Evolutionary conservation across 2,888 invertebrate species (phyloP).

Genomic region (Acronicta psi): DNA sequence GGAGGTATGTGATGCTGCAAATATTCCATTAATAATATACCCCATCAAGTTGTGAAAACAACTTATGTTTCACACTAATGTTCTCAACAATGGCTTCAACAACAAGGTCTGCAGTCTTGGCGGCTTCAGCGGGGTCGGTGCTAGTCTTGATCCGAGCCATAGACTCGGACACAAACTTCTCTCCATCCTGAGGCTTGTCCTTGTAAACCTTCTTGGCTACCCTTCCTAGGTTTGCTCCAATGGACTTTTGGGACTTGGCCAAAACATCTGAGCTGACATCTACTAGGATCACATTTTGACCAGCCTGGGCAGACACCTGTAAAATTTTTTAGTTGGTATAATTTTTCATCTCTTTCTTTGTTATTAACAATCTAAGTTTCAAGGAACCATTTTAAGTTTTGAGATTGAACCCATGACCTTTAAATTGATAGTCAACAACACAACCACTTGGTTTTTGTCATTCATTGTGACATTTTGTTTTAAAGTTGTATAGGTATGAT

Average conservation of each 20-base stretch:
- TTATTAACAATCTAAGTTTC: too few species aligned
- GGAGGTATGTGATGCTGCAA: too few species aligned
- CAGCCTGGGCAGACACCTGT: slow-evolving; percentile 95
- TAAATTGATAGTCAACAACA: too few species aligned
- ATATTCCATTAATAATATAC: slow-evolving; percentile 64
- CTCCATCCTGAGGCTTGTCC: slow-evolving; percentile 90
- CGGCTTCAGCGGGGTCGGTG: slow-evolving; percentile 90
- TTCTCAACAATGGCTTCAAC: slow-evolving; percentile 97
- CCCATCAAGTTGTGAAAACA: slow-evolving; percentile 93
- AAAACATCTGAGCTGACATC: slow-evolving; percentile 93
- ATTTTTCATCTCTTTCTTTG: too few species aligned
- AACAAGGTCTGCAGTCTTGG: slow-evolving; percentile 92
- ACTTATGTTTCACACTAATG: slow-evolving; percentile 92
- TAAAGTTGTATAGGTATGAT: too few species aligned
- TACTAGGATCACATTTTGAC: slow-evolving; percentile 94
- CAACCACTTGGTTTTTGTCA: too few species aligned
- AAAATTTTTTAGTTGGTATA: neutral
- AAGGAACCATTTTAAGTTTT: too few species aligned
- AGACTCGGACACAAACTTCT: slow-evolving; percentile 91
- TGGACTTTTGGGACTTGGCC: slow-evolving; percentile 92
- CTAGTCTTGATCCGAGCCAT: slow-evolving; percentile 85
- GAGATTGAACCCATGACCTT: too few species aligned
- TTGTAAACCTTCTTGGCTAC: slow-evolving; percentile 94
- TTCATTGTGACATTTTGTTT: too few species aligned
- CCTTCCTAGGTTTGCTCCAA: slow-evolving; percentile 91